A percentile compares a stretch with the other conserved stretches of the same genome.
Evolutionary conservation across 2,888 invertebrate genomes (phyloP).

Genomic region (Melanchra persicariae): DNA sequence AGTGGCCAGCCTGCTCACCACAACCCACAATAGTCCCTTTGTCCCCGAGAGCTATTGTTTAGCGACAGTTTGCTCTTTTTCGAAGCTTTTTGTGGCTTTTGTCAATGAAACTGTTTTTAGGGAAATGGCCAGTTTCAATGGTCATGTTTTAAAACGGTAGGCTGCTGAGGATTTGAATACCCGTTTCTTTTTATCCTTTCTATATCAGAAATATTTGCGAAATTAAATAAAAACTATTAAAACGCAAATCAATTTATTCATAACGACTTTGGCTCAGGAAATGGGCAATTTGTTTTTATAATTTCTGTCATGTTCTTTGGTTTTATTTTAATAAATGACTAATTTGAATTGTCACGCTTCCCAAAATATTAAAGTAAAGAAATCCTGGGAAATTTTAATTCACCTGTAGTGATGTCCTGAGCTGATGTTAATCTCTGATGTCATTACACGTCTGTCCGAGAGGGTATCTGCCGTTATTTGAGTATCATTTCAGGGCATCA

Average conservation of each 20-base stretch:
- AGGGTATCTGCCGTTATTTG: constrained; percentile 34
- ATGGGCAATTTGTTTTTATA: neutral
- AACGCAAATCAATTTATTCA: constrained; percentile 11
- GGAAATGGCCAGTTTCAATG: constrained; percentile 43
- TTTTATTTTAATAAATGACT: constrained; percentile 8
- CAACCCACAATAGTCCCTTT: constrained; percentile 59
- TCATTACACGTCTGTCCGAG: constrained; percentile 39
- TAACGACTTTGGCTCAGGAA: constrained; percentile 27
- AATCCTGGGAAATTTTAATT: constrained; percentile 17
- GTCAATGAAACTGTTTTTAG: constrained; percentile 61
- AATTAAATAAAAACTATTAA: neutral
- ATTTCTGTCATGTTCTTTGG: constrained; percentile 9
- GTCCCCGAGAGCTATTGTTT: constrained; percentile 64
- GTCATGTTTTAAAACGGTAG: constrained; percentile 32
- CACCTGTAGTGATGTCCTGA: neutral
- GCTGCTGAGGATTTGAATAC: neutral
- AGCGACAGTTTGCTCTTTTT: constrained; percentile 57
- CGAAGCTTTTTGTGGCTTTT: constrained; percentile 43
- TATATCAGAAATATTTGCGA: neutral
- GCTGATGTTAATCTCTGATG: constrained; percentile 42
- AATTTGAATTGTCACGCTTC: constrained; percentile 20
- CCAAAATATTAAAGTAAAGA: constrained; percentile 22
- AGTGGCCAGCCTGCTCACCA: constrained; percentile 50
- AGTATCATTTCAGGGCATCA: constrained; percentile 38
- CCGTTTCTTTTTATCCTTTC: neutral